Evolutionary conservation across 2,888 invertebrate genomes (phyloP), one percentile per base, ranked within the genome.

Genomic region (Conops quadrifasciatus): DNA sequence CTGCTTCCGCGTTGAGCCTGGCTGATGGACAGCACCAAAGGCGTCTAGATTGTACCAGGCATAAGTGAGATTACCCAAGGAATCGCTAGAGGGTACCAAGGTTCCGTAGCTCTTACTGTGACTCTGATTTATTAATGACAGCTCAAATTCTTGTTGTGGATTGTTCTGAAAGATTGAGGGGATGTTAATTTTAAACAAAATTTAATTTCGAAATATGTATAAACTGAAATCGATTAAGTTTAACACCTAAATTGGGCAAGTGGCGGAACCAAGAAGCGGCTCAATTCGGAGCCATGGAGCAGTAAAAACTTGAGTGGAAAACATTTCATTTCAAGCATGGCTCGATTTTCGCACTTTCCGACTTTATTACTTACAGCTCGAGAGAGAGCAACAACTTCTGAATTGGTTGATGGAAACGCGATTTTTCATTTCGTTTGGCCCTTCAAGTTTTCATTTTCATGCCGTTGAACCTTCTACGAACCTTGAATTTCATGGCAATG

Each of bases 11-110:
- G 84, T 75, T 82, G 84, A 83, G 5, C 84, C 84, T 0, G 87
- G 78, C 86, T 87, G 76, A 74, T 89, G 88, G 71, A 89, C 89
- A 15, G 89, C 89, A 13, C 90, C 89, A 79, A 92, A 93, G 0
- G 93, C 93, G 83, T 94, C 93, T 75, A 94, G 87, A 74, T 92
- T 92, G 63, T 90, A 90, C 94, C 94, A 94, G 4, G 92, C 90
- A 85, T 93, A 94, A 0, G 91, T 91, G 72, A 93, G 87, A 69
- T 87, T 83, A 58, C 83, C 84, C 0, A 80, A 72, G 59, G 77
- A 28, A 1, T 78, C 77, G 75, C 71, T 51, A 2, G 78, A 74
- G 4, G 78, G 74, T 21, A 74, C 76, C 2, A 85, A 74, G 1
- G 81, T 82, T 36, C 85, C 85, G 73, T 85, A 85, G 75, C 78